Conservation (phyloP, 2,113 vertebrate species). For the Ochotona princeps region DNA sequence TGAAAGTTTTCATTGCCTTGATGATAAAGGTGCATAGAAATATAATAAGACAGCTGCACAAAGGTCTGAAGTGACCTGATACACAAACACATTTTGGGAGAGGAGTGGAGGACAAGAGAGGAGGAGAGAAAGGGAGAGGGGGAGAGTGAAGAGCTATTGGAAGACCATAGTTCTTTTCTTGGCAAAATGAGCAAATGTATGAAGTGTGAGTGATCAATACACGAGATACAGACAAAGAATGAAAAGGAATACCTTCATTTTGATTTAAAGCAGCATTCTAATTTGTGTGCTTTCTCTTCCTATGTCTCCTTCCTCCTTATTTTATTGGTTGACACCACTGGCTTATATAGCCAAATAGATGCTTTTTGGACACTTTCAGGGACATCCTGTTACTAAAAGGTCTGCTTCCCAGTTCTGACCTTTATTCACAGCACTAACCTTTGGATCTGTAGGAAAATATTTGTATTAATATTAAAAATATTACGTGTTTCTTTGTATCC, state of each 20-base stretch:
- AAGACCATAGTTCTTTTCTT: too few species aligned
- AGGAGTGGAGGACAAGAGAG: too few species aligned
- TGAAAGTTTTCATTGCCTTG: neutral
- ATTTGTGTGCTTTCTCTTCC: neutral
- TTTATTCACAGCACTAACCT: neutral
- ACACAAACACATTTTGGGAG: too few species aligned
- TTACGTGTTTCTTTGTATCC: neutral
- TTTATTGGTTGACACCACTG: neutral
- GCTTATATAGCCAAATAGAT: neutral
- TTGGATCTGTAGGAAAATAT: neutral
- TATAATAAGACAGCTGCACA: neutral
- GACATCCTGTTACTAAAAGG: neutral
- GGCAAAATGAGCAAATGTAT: neutral
- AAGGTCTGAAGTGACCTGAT: neutral
- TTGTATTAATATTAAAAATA: neutral
- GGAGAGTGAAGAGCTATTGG: neutral
- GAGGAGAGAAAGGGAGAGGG: neutral
- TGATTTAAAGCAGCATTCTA: neutral
- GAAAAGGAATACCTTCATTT: neutral
- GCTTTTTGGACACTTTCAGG: neutral
- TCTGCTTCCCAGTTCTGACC: neutral
- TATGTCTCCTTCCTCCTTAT: neutral
- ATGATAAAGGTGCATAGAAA: neutral
- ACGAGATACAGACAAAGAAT: neutral
- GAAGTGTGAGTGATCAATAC: neutral